Evolutionary conservation across 2,113 vertebrate species (phyloP), one percentile per base, ranked within the genome.

Genomic region (Salvator merianae): DNA sequence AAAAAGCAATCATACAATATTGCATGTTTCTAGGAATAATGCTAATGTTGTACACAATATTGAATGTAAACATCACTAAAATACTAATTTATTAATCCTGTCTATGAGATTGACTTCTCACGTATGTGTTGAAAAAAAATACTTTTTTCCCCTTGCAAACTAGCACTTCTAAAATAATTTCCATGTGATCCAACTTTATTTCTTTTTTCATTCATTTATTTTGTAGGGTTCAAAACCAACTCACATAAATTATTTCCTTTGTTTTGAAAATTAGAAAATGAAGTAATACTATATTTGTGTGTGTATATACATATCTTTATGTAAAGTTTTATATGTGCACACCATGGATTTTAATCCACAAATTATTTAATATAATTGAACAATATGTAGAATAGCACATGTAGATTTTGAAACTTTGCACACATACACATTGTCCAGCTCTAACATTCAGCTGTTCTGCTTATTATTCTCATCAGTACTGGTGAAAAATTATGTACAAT

Each of bases 361-460:
- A 78, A 40, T 30, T 43, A 34, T 62, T 88, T 86, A 79, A 36
- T 86, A 80, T 73, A 91, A 83, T 68, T 2, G 1, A 14, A 1
- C 28, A 76, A 69, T 83, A 82, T 87, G 40, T n/a, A 73, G 9
- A 84, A 77, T 3, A 38, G 50, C 59, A 87, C 84, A 72, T 77
- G 74, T 92, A 86, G 79, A 81, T 82, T 84, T 88, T 88, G 40
- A 63, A 62, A 91, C 69, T 88, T 69, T 88, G 83, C 90, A 81
- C 88, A 74, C 90, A 47, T 79, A 91, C 89, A 89, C 90, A 89
- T 74, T 87, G 87, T 91, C 91, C 92, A 92, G 90, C 82, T 94
- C 88, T 93, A 92, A 91, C 87, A 83, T 93, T 91, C 92, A 90
- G 91, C 92, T 91, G 86, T 87, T 92, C 70, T 91, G 90, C 36